Conservation (phyloP, 2,888 invertebrate genomes). For the Maniola hyperantus region DNA sequence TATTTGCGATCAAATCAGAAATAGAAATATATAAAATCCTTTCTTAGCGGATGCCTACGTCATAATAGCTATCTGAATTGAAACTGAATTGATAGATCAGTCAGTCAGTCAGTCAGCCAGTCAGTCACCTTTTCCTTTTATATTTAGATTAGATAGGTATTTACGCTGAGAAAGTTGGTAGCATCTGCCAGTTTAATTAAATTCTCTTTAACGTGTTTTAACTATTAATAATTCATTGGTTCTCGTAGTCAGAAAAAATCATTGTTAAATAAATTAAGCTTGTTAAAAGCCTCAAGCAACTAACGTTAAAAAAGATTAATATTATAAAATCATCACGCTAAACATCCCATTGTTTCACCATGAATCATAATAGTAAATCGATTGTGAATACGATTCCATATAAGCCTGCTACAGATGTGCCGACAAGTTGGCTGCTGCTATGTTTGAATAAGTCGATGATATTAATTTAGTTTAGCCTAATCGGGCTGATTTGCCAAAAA, state of each 20-base stretch:
- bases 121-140: too few relatives aligned
- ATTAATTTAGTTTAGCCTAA: too few relatives aligned
- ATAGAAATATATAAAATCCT: too few relatives aligned
- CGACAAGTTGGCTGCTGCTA: not conserved
- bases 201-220: not conserved
- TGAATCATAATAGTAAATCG: conserved; percentile 38
- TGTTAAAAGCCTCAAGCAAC: conserved; percentile 8
- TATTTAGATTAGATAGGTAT: too few relatives aligned
- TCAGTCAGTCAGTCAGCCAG: too few relatives aligned
- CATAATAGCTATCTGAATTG: too few relatives aligned
- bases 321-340: conserved; percentile 23
- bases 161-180: not conserved
- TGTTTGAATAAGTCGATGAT: too few relatives aligned
- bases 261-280: not conserved
- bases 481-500: too few relatives aligned
- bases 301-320: conserved; percentile 15
- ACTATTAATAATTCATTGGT: too few relatives aligned
- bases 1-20: too few relatives aligned
- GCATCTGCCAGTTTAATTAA: not conserved
- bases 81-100: too few relatives aligned
- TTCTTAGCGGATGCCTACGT: too few relatives aligned
- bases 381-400: conserved; percentile 43
- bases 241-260: not conserved
- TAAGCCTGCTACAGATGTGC: conserved; percentile 2
- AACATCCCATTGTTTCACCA: conserved; percentile 31